Percentiles rank a stretch among this genome's conserved stretches.
Evolutionary conservation across 2,113 vertebrate genomes (phyloP).

Genomic region (Struthidea cinerea): DNA sequence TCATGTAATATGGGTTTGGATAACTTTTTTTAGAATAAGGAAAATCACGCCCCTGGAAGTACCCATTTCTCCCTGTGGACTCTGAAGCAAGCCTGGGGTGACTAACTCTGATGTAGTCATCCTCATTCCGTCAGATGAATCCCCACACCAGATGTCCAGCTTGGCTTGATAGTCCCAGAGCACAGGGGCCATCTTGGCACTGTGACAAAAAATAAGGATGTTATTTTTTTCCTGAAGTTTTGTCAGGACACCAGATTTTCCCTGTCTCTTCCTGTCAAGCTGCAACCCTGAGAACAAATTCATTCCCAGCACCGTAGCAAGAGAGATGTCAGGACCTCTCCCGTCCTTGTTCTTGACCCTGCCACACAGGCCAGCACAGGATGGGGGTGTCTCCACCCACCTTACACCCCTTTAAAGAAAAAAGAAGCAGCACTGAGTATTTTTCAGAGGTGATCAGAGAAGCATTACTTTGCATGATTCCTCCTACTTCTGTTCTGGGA

Average conservation of each 20-base stretch:
- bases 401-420: not conserved
- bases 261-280: slow-evolving; percentile 56
- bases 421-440: not conserved
- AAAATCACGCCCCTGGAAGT: not conserved
- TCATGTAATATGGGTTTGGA: not conserved
- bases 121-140: not conserved
- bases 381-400: not conserved
- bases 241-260: slow-evolving; percentile 54
- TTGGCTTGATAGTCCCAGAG: slow-evolving; percentile 18
- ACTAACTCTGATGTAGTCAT: not conserved
- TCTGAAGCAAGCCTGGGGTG: not conserved
- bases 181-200: not conserved
- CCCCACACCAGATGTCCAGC: slow-evolving; percentile 14
- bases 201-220: slow-evolving; percentile 32
- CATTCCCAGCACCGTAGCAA: slow-evolving; percentile 17
- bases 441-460: not conserved
- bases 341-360: not conserved
- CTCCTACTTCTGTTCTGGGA: not conserved
- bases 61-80: not conserved
- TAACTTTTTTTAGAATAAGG: not conserved
- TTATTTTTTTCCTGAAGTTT: slow-evolving; percentile 51
- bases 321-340: slow-evolving; percentile 19
- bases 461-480: not conserved
- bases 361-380: not conserved
- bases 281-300: slow-evolving; percentile 54